Conservation (phyloP, 2,888 invertebrate genomes). For the Teleiodes luculella region DNA sequence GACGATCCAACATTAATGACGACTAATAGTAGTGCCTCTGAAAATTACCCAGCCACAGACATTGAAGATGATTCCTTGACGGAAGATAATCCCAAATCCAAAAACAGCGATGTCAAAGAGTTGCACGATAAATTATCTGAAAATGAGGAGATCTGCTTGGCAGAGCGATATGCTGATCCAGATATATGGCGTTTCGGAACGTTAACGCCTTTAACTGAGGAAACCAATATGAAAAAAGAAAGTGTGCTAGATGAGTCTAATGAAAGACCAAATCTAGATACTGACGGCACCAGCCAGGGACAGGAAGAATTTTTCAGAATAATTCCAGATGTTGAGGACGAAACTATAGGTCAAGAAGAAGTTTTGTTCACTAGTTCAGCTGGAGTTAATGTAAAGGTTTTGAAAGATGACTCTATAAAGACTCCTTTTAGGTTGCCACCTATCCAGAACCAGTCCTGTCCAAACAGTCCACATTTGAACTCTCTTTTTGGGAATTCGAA, state of each 20-base stretch:
- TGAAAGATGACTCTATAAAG: slow-evolving; percentile 26
- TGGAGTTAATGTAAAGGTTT: slow-evolving; percentile 44
- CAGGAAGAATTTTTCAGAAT: slow-evolving; percentile 31
- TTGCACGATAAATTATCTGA: slow-evolving; percentile 52
- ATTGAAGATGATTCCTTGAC: slow-evolving; percentile 64
- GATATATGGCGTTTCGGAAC: slow-evolving; percentile 36
- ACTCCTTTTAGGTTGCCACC: slow-evolving; percentile 56
- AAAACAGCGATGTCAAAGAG: slow-evolving; percentile 55
- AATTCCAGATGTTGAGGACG: slow-evolving; percentile 16
- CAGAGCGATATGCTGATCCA: slow-evolving; percentile 31
- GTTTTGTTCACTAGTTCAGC: slow-evolving; percentile 42
- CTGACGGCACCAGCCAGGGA: slow-evolving; percentile 16
- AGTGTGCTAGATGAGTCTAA: slow-evolving; percentile 46
- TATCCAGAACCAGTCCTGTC: slow-evolving; percentile 33
- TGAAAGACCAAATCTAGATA: slow-evolving; percentile 13
- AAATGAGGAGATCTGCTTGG: slow-evolving; percentile 34
- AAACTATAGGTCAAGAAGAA: slow-evolving; percentile 24
- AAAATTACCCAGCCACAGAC: slow-evolving; percentile 25
- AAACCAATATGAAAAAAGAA: slow-evolving; percentile 47
- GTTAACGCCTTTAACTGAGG: slow-evolving; percentile 64
- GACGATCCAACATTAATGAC: neutral
- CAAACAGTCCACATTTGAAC: slow-evolving; percentile 47
- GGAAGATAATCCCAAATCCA: slow-evolving; percentile 46
- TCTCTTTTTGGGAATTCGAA: slow-evolving; percentile 39
- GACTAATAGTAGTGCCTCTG: neutral